phyloP scores from a whole-genome alignment of 2,888 invertebrate species.

The Pyrochroa serraticornis region DNA sequence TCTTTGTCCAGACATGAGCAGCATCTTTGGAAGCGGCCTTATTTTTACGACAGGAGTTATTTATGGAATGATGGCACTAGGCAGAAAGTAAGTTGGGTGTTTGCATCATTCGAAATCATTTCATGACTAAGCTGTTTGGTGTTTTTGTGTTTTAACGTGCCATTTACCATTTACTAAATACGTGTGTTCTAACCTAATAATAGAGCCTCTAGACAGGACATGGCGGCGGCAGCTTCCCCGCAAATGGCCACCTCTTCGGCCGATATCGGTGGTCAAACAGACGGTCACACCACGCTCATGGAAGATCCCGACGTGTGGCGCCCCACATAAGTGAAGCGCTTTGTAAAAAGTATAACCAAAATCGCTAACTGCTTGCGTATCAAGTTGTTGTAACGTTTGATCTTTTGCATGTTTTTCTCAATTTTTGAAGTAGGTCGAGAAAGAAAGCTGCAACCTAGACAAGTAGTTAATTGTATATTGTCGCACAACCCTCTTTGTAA shows the following conservation, averaged over 20 bases:
- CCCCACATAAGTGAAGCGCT: slow-evolving; percentile 72
- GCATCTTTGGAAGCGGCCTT: slow-evolving; percentile 85
- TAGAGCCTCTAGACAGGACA: slow-evolving; percentile 85
- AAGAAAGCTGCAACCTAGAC: too few species aligned
- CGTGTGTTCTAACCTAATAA: slow-evolving; percentile 23
- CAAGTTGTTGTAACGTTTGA: slow-evolving; percentile 11
- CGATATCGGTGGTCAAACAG: slow-evolving; percentile 61
- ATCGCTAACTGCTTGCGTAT: neutral
- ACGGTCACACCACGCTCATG: slow-evolving; percentile 84
- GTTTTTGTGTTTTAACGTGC: slow-evolving; percentile 11
- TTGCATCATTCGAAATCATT: neutral
- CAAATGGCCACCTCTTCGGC: slow-evolving; percentile 65
- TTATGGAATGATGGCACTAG: slow-evolving; percentile 94
- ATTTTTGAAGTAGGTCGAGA: too few species aligned
- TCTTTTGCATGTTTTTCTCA: slow-evolving; percentile 12
- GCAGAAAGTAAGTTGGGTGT: slow-evolving; percentile 82
- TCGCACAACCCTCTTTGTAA: too few species aligned
- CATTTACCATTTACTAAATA: slow-evolving; percentile 9
- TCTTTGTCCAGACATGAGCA: slow-evolving; percentile 75
- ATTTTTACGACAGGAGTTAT: slow-evolving; percentile 88
- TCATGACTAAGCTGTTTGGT: slow-evolving; percentile 7
- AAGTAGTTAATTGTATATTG: too few species aligned
- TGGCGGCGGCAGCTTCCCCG: slow-evolving; percentile 80
- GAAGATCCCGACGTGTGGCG: slow-evolving; percentile 94
- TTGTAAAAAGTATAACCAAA: slow-evolving; percentile 17